These are phyloP conservation scores for Anagrus nilaparvatae DNA, from an alignment of 1,140 invertebrate species.

Conservation along the genomic window DNA sequence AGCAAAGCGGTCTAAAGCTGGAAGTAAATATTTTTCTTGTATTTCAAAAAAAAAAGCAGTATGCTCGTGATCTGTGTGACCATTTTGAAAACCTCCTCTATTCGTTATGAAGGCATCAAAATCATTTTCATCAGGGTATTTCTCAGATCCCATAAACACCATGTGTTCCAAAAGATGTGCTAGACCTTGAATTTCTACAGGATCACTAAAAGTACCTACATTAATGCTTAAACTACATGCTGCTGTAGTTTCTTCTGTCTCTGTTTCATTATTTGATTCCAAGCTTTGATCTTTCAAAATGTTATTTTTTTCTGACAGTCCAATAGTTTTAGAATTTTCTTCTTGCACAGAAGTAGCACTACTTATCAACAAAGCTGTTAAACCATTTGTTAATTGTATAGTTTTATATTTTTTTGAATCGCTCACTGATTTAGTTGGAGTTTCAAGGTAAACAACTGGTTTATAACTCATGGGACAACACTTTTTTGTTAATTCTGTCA, in stretches of 20 bases:
- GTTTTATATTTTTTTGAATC: slow-evolving; percentile 54
- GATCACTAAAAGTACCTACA: slow-evolving; percentile 63
- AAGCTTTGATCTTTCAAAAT: background rate
- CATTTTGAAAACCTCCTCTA: slow-evolving; percentile 71
- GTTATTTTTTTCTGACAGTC: background rate
- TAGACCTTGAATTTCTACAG: slow-evolving; percentile 67
- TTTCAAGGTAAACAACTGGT: slow-evolving; percentile 29
- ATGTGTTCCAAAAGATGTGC: slow-evolving; percentile 95
- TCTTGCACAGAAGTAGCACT: slow-evolving; percentile 32
- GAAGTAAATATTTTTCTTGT: slow-evolving; percentile 60
- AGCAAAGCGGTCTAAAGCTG: slow-evolving; percentile 74
- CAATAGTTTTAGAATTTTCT: background rate
- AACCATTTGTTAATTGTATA: slow-evolving; percentile 54
- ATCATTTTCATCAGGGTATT: slow-evolving; percentile 76
- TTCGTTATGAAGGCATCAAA: slow-evolving; percentile 72
- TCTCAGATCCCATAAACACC: slow-evolving; percentile 86
- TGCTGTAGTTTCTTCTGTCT: slow-evolving; percentile 28
- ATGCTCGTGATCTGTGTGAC: slow-evolving; percentile 70
- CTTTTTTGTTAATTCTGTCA: no score
- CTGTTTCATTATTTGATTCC: background rate
- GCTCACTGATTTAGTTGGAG: slow-evolving; percentile 45
- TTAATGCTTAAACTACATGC: slow-evolving; percentile 59
- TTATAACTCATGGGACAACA: no score
- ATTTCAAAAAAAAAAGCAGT: slow-evolving; percentile 84
- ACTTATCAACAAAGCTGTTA: slow-evolving; percentile 56